Conservation (phyloP, 2,888 invertebrate species). For the Clitarchus hookeri region DNA sequence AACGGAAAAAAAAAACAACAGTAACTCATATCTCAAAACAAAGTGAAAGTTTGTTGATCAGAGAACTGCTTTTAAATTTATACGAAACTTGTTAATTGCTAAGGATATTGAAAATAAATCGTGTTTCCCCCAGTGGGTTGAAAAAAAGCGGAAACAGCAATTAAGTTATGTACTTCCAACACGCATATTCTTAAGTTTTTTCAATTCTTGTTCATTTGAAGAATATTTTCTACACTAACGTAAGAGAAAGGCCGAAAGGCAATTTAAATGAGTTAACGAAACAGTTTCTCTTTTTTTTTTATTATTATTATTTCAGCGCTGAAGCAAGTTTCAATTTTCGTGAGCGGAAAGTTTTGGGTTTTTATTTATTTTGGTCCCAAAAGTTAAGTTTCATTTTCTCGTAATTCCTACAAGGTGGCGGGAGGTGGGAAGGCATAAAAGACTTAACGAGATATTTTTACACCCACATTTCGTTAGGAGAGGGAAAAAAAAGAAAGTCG, state of each 20-base stretch:
- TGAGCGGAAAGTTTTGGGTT: not conserved
- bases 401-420: not conserved
- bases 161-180: not conserved
- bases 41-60: not conserved
- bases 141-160: not conserved
- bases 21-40: not conserved
- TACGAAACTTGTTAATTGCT: not conserved
- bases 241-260: not conserved
- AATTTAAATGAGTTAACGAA: not conserved
- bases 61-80: too few relatives aligned
- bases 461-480: not conserved
- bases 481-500: not conserved
- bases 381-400: not conserved
- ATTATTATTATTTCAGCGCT: not conserved
- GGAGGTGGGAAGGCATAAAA: not conserved
- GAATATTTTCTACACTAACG: not conserved
- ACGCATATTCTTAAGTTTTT: not conserved
- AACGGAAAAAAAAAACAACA: not conserved
- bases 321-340: not conserved
- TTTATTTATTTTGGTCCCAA: not conserved
- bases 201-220: not conserved
- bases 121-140: not conserved
- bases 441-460: slow-evolving; percentile 1
- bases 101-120: not conserved
- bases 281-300: not conserved